These are phyloP conservation scores for Furcula furcula DNA, from an alignment of 2,888 invertebrate genomes.

Conservation along the genomic window DNA sequence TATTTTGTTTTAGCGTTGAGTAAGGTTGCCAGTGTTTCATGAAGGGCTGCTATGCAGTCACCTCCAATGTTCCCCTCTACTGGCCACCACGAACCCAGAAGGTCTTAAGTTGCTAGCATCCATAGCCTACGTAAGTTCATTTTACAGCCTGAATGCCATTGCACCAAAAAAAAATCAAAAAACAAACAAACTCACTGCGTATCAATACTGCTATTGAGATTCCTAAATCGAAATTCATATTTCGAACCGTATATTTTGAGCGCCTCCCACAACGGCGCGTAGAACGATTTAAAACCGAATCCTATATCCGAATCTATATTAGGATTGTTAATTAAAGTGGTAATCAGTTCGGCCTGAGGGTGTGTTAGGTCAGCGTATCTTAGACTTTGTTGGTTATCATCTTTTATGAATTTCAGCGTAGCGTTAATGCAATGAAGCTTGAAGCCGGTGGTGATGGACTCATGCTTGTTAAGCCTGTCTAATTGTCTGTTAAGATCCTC, in stretches of 20 bases:
- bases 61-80: no score
- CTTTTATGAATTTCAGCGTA: conserved; percentile 44
- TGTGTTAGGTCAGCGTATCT: conserved; percentile 38
- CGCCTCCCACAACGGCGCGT: conserved; percentile 37
- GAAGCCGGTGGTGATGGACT: conserved; percentile 16
- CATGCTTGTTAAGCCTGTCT: not conserved
- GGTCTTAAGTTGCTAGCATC: no score
- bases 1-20: no score
- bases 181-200: conserved; percentile 11
- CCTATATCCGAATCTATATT: conserved; percentile 11
- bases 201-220: not conserved
- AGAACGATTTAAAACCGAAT: conserved; percentile 26
- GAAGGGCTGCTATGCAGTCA: no score
- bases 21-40: no score
- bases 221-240: conserved; percentile 13
- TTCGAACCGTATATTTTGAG: conserved; percentile 23
- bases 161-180: no score
- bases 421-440: conserved; percentile 35
- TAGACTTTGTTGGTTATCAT: conserved; percentile 20
- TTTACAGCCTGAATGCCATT: no score
- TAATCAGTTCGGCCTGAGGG: conserved; percentile 31
- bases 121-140: no score
- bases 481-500: not conserved
- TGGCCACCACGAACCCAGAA: no score
- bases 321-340: conserved; percentile 22